These are phyloP conservation scores for Delichon dasypus DNA, from an alignment of 2,797 vertebrate genomes.

Conservation along the genomic window DNA sequence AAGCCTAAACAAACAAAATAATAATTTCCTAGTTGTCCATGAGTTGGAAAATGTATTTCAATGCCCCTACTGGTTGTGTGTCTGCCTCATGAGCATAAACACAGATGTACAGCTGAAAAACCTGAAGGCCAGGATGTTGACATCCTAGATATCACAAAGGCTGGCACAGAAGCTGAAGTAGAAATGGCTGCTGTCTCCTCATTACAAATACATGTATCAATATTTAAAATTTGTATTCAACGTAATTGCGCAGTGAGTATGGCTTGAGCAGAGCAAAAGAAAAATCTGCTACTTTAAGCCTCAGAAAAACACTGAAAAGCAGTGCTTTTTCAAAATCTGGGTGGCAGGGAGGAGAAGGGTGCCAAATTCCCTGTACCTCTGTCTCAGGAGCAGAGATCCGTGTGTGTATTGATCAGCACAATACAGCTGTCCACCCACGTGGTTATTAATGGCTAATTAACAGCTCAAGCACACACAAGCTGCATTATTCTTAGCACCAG, in stretches of 20 bases:
- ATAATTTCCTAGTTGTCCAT: neutral
- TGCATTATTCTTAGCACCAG: constrained; percentile 15
- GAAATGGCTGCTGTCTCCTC: neutral
- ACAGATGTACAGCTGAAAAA: neutral
- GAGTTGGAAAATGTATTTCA: neutral
- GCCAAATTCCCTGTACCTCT: neutral
- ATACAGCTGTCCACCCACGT: neutral
- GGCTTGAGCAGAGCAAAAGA: neutral
- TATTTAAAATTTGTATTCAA: neutral
- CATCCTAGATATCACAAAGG: neutral
- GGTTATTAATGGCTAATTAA: constrained; percentile 34
- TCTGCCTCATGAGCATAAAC: neutral
- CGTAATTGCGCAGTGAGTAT: fast-evolving
- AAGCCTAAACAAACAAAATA: neutral
- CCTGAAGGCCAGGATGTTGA: neutral
- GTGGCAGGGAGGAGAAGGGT: neutral
- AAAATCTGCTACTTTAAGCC: neutral
- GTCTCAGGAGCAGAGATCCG: neutral
- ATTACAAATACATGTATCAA: neutral
- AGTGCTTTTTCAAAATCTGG: neutral
- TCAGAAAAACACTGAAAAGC: neutral
- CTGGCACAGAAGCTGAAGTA: neutral
- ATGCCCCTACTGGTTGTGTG: neutral
- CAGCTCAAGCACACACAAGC: neutral
- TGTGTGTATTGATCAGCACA: neutral